These are phyloP conservation scores for Parochlus steinenii DNA, from an alignment of 2,888 invertebrate genomes.

Conservation along the genomic window DNA sequence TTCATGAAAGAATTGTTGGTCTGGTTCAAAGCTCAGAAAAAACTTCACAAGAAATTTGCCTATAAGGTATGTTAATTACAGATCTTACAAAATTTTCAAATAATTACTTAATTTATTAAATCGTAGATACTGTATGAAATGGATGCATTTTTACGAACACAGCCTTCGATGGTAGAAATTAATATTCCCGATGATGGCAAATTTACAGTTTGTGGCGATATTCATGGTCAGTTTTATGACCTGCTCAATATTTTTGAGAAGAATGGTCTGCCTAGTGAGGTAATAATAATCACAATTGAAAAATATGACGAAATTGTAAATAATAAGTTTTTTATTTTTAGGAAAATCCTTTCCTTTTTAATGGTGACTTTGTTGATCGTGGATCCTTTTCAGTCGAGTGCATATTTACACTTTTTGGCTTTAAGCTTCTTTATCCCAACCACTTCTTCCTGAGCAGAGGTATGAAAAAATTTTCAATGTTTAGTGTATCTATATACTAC, in stretches of 20 bases:
- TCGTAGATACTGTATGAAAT: slow-evolving; percentile 82
- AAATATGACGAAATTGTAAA: no score
- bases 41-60: slow-evolving; percentile 91
- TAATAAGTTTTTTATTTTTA: no score
- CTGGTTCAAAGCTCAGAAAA: slow-evolving; percentile 78
- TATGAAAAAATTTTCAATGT: slow-evolving; percentile 29
- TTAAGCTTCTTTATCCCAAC: slow-evolving; percentile 88
- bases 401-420: slow-evolving; percentile 92
- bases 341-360: slow-evolving; percentile 93
- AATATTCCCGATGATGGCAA: slow-evolving; percentile 69
- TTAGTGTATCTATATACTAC: background rate
- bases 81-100: slow-evolving; percentile 1
- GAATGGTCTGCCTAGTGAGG: slow-evolving; percentile 79
- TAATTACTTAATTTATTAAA: slow-evolving; percentile 7
- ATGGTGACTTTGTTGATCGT: slow-evolving; percentile 98
- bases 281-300: no score
- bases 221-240: slow-evolving; percentile 98
- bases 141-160: slow-evolving; percentile 64
- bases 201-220: slow-evolving; percentile 97
- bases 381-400: slow-evolving; percentile 99
- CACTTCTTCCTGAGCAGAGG: slow-evolving; percentile 97
- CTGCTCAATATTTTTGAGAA: slow-evolving; percentile 92
- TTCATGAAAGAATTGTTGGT: slow-evolving; percentile 85
- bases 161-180: slow-evolving; percentile 82
- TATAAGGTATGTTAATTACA: slow-evolving; percentile 52